phyloP scores from a whole-genome alignment of 2,113 vertebrate genomes.

The Zootoca vivipara region DNA sequence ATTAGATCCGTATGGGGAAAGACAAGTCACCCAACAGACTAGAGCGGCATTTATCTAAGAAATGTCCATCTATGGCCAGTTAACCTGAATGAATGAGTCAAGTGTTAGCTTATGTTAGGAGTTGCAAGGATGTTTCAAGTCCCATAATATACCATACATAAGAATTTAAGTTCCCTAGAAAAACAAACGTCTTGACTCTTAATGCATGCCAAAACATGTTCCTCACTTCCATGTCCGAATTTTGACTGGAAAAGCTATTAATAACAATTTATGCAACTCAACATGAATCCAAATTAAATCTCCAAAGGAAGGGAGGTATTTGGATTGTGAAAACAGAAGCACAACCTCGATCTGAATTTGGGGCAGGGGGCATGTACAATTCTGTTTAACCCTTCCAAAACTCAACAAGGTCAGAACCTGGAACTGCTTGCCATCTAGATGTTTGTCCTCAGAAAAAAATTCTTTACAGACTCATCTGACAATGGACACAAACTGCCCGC shows the following conservation, averaged over 20 bases:
- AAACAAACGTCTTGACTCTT: background rate
- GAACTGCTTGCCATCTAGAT: background rate
- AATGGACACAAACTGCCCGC: background rate
- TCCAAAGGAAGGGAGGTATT: background rate
- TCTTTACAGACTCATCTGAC: background rate
- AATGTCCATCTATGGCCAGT: constrained; percentile 33
- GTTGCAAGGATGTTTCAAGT: background rate
- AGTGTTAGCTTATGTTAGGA: constrained; percentile 1
- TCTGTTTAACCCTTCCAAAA: background rate
- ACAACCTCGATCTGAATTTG: background rate
- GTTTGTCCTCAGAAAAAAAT: background rate
- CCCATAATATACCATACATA: constrained; percentile 18
- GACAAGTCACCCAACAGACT: constrained; percentile 46
- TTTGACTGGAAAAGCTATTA: too few relatives aligned
- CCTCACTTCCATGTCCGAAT: background rate
- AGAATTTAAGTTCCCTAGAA: constrained; percentile 47
- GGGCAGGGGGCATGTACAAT: background rate
- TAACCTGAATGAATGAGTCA: constrained; percentile 16
- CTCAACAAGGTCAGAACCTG: background rate
- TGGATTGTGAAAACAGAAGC: background rate
- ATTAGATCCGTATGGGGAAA: constrained; percentile 68
- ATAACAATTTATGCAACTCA: too few relatives aligned
- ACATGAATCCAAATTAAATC: background rate
- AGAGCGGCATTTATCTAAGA: constrained; percentile 29
- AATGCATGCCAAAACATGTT: constrained; percentile 21